phyloP scores from a whole-genome alignment of 2,888 invertebrate species.

The Tinea pellionella region DNA sequence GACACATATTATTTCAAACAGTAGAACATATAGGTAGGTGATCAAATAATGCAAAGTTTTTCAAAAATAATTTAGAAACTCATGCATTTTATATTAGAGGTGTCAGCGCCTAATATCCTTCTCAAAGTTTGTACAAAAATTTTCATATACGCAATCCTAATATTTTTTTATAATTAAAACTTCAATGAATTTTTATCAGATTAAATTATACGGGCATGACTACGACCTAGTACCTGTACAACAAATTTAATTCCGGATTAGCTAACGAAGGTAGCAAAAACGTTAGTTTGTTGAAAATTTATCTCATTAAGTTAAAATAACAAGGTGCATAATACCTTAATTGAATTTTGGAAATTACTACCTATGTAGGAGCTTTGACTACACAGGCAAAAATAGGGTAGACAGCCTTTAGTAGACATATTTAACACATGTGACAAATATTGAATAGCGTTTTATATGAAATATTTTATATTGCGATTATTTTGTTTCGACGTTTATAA shows the following conservation, averaged over 20 bases:
- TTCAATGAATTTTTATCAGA: background rate
- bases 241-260: background rate
- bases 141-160: background rate
- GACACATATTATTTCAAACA: too few species aligned
- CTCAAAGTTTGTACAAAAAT: background rate
- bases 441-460: too few species aligned
- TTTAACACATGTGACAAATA: too few species aligned
- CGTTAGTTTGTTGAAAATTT: background rate
- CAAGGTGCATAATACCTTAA: background rate
- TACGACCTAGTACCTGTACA: background rate
- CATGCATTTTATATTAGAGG: background rate
- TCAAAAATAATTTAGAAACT: background rate
- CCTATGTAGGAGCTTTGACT: too few species aligned
- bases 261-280: background rate
- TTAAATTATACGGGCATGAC: background rate
- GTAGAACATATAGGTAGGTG: too few species aligned
- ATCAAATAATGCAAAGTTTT: too few species aligned
- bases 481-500: too few species aligned
- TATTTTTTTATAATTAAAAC: background rate
- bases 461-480: too few species aligned
- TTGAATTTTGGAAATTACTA: too few species aligned
- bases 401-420: too few species aligned
- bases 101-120: background rate
- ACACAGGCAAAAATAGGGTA: too few species aligned
- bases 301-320: background rate